Evolutionary conservation across 2,888 invertebrate genomes (phyloP).

Genomic region (Drosophila kambysellisi): DNA sequence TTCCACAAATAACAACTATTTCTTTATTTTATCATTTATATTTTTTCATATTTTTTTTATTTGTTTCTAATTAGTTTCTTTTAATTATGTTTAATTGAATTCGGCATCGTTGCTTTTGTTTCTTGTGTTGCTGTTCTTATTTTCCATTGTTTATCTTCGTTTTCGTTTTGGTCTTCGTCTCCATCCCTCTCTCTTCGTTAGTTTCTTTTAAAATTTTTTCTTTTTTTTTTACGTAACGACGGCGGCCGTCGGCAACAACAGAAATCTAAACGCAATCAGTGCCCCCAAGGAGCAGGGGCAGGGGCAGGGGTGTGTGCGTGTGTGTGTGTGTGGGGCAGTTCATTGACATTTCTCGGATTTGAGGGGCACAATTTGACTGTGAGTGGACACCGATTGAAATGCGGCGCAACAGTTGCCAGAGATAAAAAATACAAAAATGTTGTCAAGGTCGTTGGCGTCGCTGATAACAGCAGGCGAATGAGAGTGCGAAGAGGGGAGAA

Average conservation of each 20-base stretch:
- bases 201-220: not conserved
- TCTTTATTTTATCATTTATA: not conserved
- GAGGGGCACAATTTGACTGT: conserved; percentile 23
- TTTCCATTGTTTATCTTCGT: conserved; percentile 7
- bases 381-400: conserved; percentile 60
- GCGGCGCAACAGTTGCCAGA: conserved; percentile 68
- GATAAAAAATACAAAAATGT: conserved; percentile 46
- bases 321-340: conserved; percentile 26
- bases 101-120: conserved; percentile 25
- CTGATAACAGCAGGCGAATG: conserved; percentile 43
- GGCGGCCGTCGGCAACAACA: conserved; percentile 23
- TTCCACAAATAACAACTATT: not conserved
- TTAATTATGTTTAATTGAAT: conserved; percentile 55
- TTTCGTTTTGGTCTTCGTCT: not conserved
- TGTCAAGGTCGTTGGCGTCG: conserved; percentile 67
- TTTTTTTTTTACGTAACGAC: conserved; percentile 15
- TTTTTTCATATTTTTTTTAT: conserved; percentile 12
- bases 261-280: conserved; percentile 45
- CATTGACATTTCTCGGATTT: conserved; percentile 46
- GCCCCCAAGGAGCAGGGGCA: not conserved
- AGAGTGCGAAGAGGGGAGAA: conserved; percentile 2
- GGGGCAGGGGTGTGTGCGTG: not conserved
- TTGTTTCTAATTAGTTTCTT: conserved; percentile 46
- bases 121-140: conserved; percentile 1
- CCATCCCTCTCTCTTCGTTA: not conserved